A percentile compares a stretch with the other conserved stretches of the same genome.
phyloP scores from a whole-genome alignment of 2,888 invertebrate genomes.

The Eucera pruinosa region DNA sequence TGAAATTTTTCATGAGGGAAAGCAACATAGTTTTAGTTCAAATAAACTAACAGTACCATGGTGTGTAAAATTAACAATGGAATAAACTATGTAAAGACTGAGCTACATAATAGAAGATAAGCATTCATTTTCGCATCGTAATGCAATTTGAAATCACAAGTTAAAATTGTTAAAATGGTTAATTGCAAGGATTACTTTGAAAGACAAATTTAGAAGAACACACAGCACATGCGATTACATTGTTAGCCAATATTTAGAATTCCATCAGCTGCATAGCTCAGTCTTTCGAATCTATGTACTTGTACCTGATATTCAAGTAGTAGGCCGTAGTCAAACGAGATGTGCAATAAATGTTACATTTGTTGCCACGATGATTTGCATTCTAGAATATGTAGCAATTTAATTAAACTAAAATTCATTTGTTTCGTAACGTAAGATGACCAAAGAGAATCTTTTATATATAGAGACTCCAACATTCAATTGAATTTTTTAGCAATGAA shows the following conservation, averaged over 20 bases:
- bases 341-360: slow-evolving; percentile 24
- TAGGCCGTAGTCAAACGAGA: slow-evolving; percentile 54
- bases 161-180: slow-evolving; percentile 19
- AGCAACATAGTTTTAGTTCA: slow-evolving; percentile 26
- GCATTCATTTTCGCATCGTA: background rate
- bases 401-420: slow-evolving; percentile 11
- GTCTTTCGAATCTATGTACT: slow-evolving; percentile 48
- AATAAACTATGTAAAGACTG: slow-evolving; percentile 38
- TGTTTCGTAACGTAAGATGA: slow-evolving; percentile 1
- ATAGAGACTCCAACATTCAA: background rate
- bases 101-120: slow-evolving; percentile 40
- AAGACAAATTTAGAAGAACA: slow-evolving; percentile 15
- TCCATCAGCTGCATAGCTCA: slow-evolving; percentile 53
- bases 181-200: background rate
- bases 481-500: slow-evolving; percentile 5
- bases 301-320: slow-evolving; percentile 43
- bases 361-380: background rate
- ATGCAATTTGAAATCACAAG: background rate
- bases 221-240: slow-evolving; percentile 44
- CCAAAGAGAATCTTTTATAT: background rate
- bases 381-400: slow-evolving; percentile 3
- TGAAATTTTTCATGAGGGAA: slow-evolving; percentile 34
- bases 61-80: background rate
- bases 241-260: slow-evolving; percentile 45
- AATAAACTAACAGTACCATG: slow-evolving; percentile 1